These are phyloP conservation scores for Mesochorus sp. DNA, from an alignment of 2,888 invertebrate genomes.

Conservation along the genomic window DNA sequence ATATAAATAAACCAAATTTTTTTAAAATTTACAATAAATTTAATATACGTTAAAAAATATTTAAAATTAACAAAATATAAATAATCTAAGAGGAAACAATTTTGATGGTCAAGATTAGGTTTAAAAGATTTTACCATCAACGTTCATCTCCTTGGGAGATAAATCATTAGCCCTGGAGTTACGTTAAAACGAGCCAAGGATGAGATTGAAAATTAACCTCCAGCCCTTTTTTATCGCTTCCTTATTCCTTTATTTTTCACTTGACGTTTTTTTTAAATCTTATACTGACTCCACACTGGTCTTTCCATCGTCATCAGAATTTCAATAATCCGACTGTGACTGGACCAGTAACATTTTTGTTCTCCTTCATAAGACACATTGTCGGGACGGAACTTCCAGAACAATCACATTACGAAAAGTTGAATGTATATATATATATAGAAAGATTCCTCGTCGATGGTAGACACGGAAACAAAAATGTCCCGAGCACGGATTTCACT, in stretches of 20 bases:
- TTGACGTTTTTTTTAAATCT: neutral
- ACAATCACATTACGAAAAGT: neutral
- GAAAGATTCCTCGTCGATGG: neutral
- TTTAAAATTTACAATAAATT: neutral
- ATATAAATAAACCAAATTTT: too few species aligned
- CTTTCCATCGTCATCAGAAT: neutral
- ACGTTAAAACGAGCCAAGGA: constrained; percentile 38
- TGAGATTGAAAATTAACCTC: constrained; percentile 16
- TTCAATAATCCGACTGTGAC: neutral
- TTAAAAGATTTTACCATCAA: constrained; percentile 52
- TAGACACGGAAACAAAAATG: neutral
- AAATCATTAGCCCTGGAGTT: constrained; percentile 41
- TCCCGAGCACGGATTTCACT: constrained; percentile 14
- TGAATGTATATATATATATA: neutral
- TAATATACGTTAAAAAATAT: too few species aligned
- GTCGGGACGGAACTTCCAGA: neutral
- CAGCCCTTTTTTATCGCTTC: neutral
- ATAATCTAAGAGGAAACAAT: too few species aligned
- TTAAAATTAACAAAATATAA: too few species aligned
- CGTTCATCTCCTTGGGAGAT: constrained; percentile 38
- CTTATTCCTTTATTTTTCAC: neutral
- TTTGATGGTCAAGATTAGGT: constrained; percentile 12
- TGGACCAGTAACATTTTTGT: neutral
- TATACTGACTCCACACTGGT: neutral
- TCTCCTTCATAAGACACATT: constrained; percentile 6